Conservation (phyloP, 2,113 vertebrate genomes). For the Felis catus region F.catus_Fca126_mat1.0 CM031417.1:19600001-19600500, state of each 20-base stretch:
- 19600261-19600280: too few relatives aligned
- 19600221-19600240: too few relatives aligned
- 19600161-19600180: too few relatives aligned
- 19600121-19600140: too few relatives aligned
- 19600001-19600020: not conserved
- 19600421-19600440: not conserved
- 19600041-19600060: not conserved
- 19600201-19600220: too few relatives aligned
- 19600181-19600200: too few relatives aligned
- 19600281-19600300: not conserved
- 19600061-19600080: not conserved
- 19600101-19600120: too few relatives aligned
- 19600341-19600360: not conserved
- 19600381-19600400: not conserved
- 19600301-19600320: not conserved
- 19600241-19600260: too few relatives aligned
- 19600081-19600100: not conserved
- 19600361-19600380: not conserved
- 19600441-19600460: not conserved
- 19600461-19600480: not conserved
- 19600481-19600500: not conserved
- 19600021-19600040: not conserved
- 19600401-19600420: not conserved
- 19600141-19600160: too few relatives aligned
- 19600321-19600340: not conserved